These are phyloP conservation scores for Nephrotoma flavescens DNA, from an alignment of 2,888 invertebrate genomes.

Conservation along the genomic window DNA sequence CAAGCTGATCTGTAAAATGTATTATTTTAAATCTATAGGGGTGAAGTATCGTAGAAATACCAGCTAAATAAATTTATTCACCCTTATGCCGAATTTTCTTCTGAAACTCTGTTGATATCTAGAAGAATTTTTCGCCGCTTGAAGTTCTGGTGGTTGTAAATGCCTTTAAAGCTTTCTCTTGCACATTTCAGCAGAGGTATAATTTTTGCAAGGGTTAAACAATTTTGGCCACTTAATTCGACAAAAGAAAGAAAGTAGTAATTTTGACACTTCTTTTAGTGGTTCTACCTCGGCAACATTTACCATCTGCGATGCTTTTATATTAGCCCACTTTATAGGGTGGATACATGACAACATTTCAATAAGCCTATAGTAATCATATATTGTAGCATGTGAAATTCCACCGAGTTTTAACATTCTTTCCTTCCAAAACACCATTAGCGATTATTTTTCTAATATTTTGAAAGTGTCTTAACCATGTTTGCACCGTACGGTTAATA, in stretches of 20 bases:
- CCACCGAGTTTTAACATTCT: too few relatives aligned
- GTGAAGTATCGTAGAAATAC: background rate
- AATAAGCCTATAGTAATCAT: too few relatives aligned
- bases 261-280: background rate
- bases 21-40: background rate
- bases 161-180: background rate
- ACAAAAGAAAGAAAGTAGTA: background rate
- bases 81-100: background rate
- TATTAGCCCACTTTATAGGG: too few relatives aligned
- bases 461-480: background rate
- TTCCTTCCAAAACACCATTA: too few relatives aligned
- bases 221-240: background rate
- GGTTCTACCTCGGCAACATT: background rate
- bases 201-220: background rate
- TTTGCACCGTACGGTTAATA: too few relatives aligned
- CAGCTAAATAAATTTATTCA: too few relatives aligned
- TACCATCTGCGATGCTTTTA: background rate
- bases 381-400: too few relatives aligned
- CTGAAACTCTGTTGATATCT: background rate
- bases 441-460: too few relatives aligned
- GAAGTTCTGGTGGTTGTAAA: background rate
- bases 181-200: too few relatives aligned
- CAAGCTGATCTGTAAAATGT: background rate
- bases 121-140: background rate
- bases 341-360: too few relatives aligned